Evolutionary conservation across 1,140 invertebrate species (phyloP), one percentile per base, ranked within the genome.

Genomic region (Drosophila nikananu): DNA sequence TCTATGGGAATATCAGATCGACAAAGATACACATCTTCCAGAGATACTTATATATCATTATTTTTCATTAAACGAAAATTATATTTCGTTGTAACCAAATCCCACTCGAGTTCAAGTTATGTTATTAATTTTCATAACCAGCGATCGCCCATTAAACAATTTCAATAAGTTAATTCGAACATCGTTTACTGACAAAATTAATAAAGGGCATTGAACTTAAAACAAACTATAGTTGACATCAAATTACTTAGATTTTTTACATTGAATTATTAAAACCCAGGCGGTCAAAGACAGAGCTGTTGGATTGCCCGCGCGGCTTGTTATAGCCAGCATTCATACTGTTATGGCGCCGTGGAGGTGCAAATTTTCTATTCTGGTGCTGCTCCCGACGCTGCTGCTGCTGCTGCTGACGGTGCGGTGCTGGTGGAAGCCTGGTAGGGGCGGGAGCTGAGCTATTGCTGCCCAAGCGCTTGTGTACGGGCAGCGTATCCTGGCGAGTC

Each of bases 281-380:
- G n/a, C 92, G 83, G 64, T 93, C 86, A 37, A 93, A 93, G 17
- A 93, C 92, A 15, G 90, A 92, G 8, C 76, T 77, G 19, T 23
- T 39, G 4, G 71, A 6, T 65, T 81, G 57, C 41, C 46, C 63
- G 51, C 80, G 49, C 51, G 59, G 75, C 74, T 74, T 76, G 51
- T 57, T 57, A 46, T 66, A 54, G 19, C 64, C 65, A 54, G 66
- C 55, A 80, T 89, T 91, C 39, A 86, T 61, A 63, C 86, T 79
- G 39, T 72, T 57, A 44, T 77, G 52, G 0, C 80, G 64, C 19
- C 73, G 66, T n/a, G 66, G 68, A 35, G 63, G 52, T 3, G 51
- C 39, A 27, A 74, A 49, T 10, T 64, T 61, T 37, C 32, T 51
- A 13, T 65, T 49, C 10, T 51, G 77, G 7, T 87, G 66, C 1